Evolutionary conservation across 2,888 invertebrate species (phyloP), one percentile per base, ranked within the genome.

Genomic region (Limulus polyphemus): DNA sequence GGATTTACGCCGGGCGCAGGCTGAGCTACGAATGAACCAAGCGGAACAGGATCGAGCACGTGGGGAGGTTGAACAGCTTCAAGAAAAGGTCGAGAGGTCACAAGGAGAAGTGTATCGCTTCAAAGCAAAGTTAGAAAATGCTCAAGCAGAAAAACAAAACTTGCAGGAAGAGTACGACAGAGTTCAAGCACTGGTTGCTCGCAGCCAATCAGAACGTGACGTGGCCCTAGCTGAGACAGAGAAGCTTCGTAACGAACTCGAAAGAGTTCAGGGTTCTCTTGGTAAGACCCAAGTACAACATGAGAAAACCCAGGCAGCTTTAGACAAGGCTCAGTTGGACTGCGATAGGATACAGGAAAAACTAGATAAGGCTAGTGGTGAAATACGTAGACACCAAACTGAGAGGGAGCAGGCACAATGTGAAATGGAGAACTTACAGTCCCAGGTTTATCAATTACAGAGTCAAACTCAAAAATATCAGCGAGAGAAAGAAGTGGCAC

Each of bases 41-140:
- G 87, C 90, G 55, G 93, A 93, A 75, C 89, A 88, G 69, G 93
- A 93, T 73, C 82, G 93, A 74, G 54, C 68, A 12, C 63, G 69
- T 47, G 69, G 64, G 11, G 72, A 73, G 57, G 86, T 90, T 0
- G 83, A 88, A 57, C 87, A 85, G 14, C 79, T 92, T 63, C 93
- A 93, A 75, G 93, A 93, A 73, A 93, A 93, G 79, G 78, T 93
- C 67, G 93, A 93, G 76, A 91, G 92, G 79, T 90, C 90, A 61
- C 93, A 93, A 77, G 93, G 93, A 65, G 93, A 94, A 77, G 91
- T 94, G 50, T 93, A 93, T 75, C 85, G 93, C 76, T 81, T 93
- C 71, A 93, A 93, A 77, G 93, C 93, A 52, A 87, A 92, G 75
- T 81, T 93, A 73, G 93, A 93, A 80, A 93, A 93, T 80, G 91